These are phyloP conservation scores for Centrocercus urophasianus DNA, from an alignment of 2,113 vertebrate species.

Conservation along the genomic window DNA sequence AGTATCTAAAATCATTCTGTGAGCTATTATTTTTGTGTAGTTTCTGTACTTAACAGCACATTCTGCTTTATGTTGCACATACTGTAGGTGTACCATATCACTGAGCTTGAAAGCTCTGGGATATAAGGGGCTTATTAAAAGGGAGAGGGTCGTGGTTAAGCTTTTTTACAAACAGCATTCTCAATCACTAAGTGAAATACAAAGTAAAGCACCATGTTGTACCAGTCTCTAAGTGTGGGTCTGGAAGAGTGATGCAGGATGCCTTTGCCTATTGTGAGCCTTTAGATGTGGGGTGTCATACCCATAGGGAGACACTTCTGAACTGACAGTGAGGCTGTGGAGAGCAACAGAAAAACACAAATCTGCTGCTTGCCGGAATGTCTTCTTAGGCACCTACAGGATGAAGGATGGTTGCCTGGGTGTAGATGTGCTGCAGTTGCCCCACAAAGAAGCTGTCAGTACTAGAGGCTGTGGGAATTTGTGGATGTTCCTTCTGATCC, in stretches of 20 bases:
- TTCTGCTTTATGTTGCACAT: not conserved
- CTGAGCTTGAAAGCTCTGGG: not conserved
- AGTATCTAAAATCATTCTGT: not conserved
- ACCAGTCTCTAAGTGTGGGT: not conserved
- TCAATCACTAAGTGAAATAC: not conserved
- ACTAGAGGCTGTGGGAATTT: not conserved
- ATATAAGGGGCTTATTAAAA: not conserved
- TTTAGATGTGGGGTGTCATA: not conserved
- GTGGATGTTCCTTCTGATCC: not conserved
- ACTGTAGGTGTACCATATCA: not conserved
- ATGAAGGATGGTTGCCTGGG: fast-evolving
- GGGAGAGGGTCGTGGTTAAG: not conserved
- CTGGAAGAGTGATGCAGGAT: not conserved
- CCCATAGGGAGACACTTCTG: not conserved
- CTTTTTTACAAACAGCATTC: not conserved
- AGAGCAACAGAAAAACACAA: not conserved
- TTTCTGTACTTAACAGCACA: not conserved
- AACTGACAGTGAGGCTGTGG: not conserved
- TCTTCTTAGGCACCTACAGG: not conserved
- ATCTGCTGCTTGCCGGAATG: not conserved
- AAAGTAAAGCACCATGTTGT: not conserved
- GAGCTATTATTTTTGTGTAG: not conserved
- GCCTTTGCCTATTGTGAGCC: not conserved
- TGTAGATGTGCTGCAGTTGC: not conserved
- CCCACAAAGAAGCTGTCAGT: not conserved